Base-by-base conservation (phyloP, 2,888 invertebrate species). In the Scaptomyza flava region DNA sequence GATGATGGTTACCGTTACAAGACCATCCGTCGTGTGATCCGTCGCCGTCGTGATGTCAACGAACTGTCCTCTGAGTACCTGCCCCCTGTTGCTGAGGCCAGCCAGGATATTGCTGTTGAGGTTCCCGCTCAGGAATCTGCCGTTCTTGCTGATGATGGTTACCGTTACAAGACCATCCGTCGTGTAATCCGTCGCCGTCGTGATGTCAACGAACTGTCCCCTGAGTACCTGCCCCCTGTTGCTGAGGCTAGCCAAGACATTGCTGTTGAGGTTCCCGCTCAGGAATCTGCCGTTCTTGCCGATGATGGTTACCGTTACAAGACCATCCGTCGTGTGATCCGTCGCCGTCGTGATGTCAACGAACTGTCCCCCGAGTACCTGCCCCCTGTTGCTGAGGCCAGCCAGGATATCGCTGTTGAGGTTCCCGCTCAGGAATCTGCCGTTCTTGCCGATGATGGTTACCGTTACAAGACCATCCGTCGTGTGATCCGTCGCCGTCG, bases 1-100 rank as follows among this genome's bases (percentile, higher is more conserved):
- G 84, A 91, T 81, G 91, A 90, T 81, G 90, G 90, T 30, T 90
- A 90, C 53, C 87, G 81, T 60, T 89, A 89, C 78, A 88, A 88
- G 64, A 78, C 80, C 1, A 84, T 89, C 2, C 87, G 86, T n/a
- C 89, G 89, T 17, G 48, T 86, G 7, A 76, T 72, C 53, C 87
- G 89, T 62, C 82, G 68, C 0, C 88, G 88, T 72, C 87, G 89
- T 58, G 89, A 89, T 62, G 89, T 89, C 7, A 77, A 6, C 48
- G 91, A 91, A 67, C 59, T 89, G 42, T 54, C 79, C 30, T 68
- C 51, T 31, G 88, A 90, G 14, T 89, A 89, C 38, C 51, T 90
- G 64, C 89, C 90, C 38, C 86, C 90, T 0, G 59, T 60, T 1
- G 70, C 57, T 12, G 79, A 56, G 2, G 70, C 36, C 0, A 11